Evolutionary conservation across 2,888 invertebrate species (phyloP), one percentile per base, ranked within the genome.

Genomic region (Rhabditophanes sp.): DNA sequence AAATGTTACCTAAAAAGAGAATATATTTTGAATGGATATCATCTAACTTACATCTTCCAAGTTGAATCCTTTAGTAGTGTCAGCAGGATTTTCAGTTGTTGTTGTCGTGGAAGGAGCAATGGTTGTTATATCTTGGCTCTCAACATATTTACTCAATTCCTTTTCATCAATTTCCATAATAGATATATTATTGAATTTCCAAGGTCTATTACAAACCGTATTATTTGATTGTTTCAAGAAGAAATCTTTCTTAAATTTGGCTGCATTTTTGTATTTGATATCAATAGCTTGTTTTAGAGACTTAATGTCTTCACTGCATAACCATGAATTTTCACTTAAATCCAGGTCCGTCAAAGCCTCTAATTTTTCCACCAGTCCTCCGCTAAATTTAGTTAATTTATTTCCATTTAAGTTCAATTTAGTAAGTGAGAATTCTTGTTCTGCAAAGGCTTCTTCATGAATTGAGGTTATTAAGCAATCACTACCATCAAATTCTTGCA

Each of bases 361-460:
- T 25, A 69, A 53, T 2, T 81, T 81, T 3, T 78, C 73, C 56
- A 82, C 82, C 1, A 80, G 79, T 53, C 75, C 75, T 0, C 77
- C 72, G 35, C 75, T 68, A 9, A 82, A 68, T 35, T 75, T 75
- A 9, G 76, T 75, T 28, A 84, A 68, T 60, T 82, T 81, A 80
- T 83, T 82, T 57, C 78, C 81, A 11, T 79, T 78, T 30, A 84
- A 65, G 59, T 81, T 81, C 18, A 84, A 69, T 32, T 78, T 72
- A 0, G 79, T 80, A n/a, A 84, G 28, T 6, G 33, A 29, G 4
- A 33, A 29, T 18, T 43, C 42, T 29, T 46, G 42, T 8, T 34
- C 35, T 6, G 46, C 33, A 28, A 57, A 57, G 6, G 44, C 39
- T 4, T 37, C 36, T 1, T 31, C 26, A n/a, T 43, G 42, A 19